Conservation (phyloP, 64 coral and sea anemone species). For the Trachythela sp. region DNA sequence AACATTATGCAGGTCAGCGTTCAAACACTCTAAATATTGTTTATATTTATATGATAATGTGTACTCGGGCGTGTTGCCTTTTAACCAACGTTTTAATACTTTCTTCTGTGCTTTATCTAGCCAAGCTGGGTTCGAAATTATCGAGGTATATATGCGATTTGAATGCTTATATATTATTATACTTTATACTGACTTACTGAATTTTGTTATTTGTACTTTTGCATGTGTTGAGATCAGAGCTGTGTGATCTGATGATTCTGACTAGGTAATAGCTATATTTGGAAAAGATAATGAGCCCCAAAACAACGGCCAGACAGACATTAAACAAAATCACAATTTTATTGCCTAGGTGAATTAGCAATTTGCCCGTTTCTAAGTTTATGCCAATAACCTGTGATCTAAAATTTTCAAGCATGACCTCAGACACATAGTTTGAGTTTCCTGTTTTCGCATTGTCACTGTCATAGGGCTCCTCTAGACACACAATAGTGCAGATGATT, state of each 20-base stretch:
- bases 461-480: too few species aligned
- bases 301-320: background rate
- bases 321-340: background rate
- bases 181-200: background rate
- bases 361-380: too few species aligned
- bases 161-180: background rate
- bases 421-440: too few species aligned
- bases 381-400: too few species aligned
- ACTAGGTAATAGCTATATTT: background rate
- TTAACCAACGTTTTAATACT: background rate
- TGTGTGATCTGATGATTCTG: background rate
- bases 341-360: background rate
- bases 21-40: background rate
- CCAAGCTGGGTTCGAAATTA: background rate
- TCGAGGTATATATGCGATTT: background rate
- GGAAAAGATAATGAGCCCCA: background rate
- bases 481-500: too few species aligned
- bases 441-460: too few species aligned
- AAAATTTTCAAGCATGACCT: too few species aligned
- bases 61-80: background rate
- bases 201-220: background rate
- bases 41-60: background rate
- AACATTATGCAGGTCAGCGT: background rate
- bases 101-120: background rate
- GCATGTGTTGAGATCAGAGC: background rate